A percentile compares a stretch with the other conserved stretches of the same genome.
These are phyloP conservation scores for Harpalus rufipes DNA, from an alignment of 2,888 invertebrate genomes.

Conservation along the genomic window DNA sequence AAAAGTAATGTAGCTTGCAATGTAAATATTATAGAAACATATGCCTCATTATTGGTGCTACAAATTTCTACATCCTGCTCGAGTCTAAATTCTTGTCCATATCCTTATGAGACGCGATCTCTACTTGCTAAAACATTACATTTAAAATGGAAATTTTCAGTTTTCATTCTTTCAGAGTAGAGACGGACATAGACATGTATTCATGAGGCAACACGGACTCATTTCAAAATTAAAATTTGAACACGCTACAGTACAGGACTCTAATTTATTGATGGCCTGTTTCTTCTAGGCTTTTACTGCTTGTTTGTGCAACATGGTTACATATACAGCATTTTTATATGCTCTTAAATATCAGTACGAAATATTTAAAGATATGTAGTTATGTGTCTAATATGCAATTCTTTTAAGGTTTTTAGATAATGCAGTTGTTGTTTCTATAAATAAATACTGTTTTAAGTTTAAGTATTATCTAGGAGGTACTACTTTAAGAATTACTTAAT, in stretches of 20 bases:
- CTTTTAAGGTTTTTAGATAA: no score
- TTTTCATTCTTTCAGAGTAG: slow-evolving; percentile 50
- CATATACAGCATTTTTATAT: not conserved
- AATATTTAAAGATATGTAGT: no score
- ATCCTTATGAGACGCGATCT: not conserved
- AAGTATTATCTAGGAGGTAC: no score
- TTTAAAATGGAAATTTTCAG: slow-evolving; percentile 66
- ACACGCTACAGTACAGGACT: slow-evolving; percentile 13
- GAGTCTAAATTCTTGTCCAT: no score
- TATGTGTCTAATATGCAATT: no score
- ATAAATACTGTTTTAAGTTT: no score
- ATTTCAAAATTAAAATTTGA: slow-evolving; percentile 63
- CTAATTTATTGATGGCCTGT: slow-evolving; percentile 32
- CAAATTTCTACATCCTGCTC: no score
- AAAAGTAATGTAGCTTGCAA: no score
- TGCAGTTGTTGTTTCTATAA: no score
- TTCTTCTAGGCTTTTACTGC: not conserved
- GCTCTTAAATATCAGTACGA: not conserved
- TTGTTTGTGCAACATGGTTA: not conserved
- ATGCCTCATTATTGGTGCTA: no score
- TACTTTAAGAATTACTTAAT: no score
- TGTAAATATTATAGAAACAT: no score
- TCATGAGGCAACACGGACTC: slow-evolving; percentile 59
- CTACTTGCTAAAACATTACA: slow-evolving; percentile 64
- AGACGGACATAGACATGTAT: slow-evolving; percentile 60